Percentiles rank a stretch among this genome's conserved stretches.
phyloP scores from a whole-genome alignment of 92 coral and sea anemone species.

The Anthopleura xanthogrammica region DNA sequence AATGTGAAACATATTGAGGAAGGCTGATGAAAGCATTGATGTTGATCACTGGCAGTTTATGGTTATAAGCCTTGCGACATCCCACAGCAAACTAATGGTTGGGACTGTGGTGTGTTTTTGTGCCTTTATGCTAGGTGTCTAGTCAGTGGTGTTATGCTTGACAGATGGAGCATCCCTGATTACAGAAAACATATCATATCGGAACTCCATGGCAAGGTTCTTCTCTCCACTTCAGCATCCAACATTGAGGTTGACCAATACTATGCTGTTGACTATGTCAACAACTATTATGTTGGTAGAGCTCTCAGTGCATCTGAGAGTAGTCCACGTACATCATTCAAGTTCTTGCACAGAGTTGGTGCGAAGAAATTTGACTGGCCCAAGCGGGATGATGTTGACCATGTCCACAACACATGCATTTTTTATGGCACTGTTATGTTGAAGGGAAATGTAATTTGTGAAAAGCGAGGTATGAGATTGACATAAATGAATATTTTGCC shows the following conservation, averaged over 20 bases:
- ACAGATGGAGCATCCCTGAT: no score
- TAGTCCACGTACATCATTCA: background rate
- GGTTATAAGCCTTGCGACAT: no score
- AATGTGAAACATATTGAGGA: no score
- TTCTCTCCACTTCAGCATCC: background rate
- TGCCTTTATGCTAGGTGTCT: no score
- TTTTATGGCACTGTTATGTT: conserved; percentile 43
- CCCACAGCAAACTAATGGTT: no score
- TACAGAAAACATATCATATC: no score
- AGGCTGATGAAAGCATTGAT: no score
- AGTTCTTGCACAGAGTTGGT: conserved; percentile 22
- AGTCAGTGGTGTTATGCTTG: no score
- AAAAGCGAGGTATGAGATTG: no score
- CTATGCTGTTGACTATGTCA: background rate
- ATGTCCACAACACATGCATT: conserved; percentile 12
- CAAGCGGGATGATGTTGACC: conserved; percentile 27
- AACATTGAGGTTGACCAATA: background rate
- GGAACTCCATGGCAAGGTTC: background rate
- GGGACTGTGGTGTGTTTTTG: no score
- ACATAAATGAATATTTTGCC: no score
- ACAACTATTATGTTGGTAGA: background rate
- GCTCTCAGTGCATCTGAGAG: background rate
- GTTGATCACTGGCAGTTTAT: no score
- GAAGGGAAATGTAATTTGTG: conserved; percentile 12
- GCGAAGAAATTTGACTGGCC: conserved; percentile 35